Evolutionary conservation across 2,888 invertebrate genomes (phyloP).

Genomic region (Tubiluchus corallicola): DNA sequence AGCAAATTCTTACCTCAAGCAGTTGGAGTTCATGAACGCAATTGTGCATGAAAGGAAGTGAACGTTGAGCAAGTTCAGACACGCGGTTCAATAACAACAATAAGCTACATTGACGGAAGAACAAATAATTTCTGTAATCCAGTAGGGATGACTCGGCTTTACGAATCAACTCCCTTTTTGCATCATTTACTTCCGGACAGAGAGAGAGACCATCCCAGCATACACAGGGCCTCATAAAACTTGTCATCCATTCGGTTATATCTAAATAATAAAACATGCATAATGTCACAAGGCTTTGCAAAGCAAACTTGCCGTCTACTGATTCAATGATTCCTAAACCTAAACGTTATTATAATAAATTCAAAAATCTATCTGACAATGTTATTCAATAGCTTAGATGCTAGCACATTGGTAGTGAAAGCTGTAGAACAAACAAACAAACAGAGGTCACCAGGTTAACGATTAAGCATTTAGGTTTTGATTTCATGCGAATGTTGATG

Average conservation of each 20-base stretch:
- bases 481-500: too few relatives aligned
- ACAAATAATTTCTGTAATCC: slow-evolving; percentile 81
- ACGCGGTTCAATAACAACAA: slow-evolving; percentile 39
- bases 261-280: slow-evolving; percentile 33
- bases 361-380: too few relatives aligned
- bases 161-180: slow-evolving; percentile 24
- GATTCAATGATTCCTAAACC: too few relatives aligned
- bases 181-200: slow-evolving; percentile 22
- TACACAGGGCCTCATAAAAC: slow-evolving; percentile 57
- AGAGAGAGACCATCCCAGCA: slow-evolving; percentile 63
- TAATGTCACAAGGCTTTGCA: slow-evolving; percentile 1
- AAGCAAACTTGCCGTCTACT: slow-evolving; percentile 17
- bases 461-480: too few relatives aligned
- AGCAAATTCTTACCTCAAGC: slow-evolving; percentile 45
- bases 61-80: slow-evolving; percentile 74
- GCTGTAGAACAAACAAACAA: too few relatives aligned
- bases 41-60: slow-evolving; percentile 72
- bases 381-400: too few relatives aligned
- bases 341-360: too few relatives aligned
- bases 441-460: too few relatives aligned
- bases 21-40: slow-evolving; percentile 64
- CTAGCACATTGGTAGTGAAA: too few relatives aligned
- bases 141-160: slow-evolving; percentile 47
- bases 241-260: slow-evolving; percentile 61
- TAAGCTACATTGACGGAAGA: slow-evolving; percentile 76